Evolutionary conservation across 2,113 vertebrate genomes (phyloP), one percentile per base, ranked within the genome.

Genomic region (Conger conger): DNA sequence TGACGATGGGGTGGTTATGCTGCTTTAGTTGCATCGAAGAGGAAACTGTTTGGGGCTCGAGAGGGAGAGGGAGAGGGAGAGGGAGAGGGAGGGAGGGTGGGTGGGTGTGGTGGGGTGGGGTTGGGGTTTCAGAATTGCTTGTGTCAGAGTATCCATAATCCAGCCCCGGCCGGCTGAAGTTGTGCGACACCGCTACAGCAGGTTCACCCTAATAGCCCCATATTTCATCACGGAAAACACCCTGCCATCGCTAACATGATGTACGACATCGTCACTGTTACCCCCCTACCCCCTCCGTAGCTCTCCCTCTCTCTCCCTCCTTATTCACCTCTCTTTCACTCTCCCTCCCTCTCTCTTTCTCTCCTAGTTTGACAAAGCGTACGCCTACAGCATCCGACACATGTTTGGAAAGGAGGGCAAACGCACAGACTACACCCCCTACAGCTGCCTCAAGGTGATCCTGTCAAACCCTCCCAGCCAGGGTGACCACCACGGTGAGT

Each of bases 381-480:
- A 99, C 84, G 95, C 97, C 88, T 99, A 99, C 91, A 95, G 96
- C 90, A 95, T 99, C 89, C 98, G 98, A 50, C 98, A 99, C 93
- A 99, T 30, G 93, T 99, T 96, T 82, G 98, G 98, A 83, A 99
- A 97, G 89, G 98, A 99, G 94, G 98, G 98, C 90, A 99, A 94
- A 92, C 96, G 98, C 85, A 94, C 97, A 13, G 98, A 99, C 93
- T 99, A 99, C 91, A 99, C 98, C 15, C 98, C 98, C 76, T 99
- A 95, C 93, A 98, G 98, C 90, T 99, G 98, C 93, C 95, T 99
- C 96, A 99, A 99, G 96, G 98, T 99, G 92, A 99, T 99, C 93
- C 91, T 99, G 92, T 97, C 97, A 89, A 99, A 98, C 87, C 92
- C 96, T 83, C 98, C 98, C 89, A 92, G 97, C 91, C 98, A 98